Percentiles rank a stretch among this genome's conserved stretches.
These are phyloP conservation scores for Thaumetopoea pityocampa DNA, from an alignment of 1,140 invertebrate genomes.

Conservation along the genomic window DNA sequence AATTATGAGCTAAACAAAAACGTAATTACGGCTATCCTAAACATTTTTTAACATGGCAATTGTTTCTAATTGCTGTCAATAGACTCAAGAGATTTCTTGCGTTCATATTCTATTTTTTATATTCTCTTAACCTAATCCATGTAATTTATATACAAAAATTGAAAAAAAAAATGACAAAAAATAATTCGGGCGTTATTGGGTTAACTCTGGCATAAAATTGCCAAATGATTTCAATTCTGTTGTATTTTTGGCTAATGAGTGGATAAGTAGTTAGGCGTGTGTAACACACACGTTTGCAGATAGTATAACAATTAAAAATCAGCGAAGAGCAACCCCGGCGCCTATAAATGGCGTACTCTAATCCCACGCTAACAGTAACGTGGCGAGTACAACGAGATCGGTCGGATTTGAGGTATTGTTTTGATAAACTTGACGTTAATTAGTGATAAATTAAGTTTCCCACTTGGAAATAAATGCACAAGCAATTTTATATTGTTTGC, in stretches of 20 bases:
- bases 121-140: too few relatives aligned
- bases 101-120: too few relatives aligned
- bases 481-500: too few relatives aligned
- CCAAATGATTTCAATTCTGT: constrained; percentile 35
- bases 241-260: constrained; percentile 32
- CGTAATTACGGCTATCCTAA: too few relatives aligned
- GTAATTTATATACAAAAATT: too few relatives aligned
- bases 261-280: constrained; percentile 43
- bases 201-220: constrained; percentile 45
- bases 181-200: too few relatives aligned
- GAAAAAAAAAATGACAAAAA: too few relatives aligned
- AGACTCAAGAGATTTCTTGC: too few relatives aligned
- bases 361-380: constrained; percentile 55
- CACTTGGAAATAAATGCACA: too few relatives aligned
- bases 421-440: constrained; percentile 18
- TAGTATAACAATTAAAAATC: constrained; percentile 61
- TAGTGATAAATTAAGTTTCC: neutral
- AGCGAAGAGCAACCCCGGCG: constrained; percentile 65
- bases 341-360: constrained; percentile 49
- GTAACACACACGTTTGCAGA: constrained; percentile 51
- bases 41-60: too few relatives aligned
- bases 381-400: constrained; percentile 43
- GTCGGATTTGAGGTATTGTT: constrained; percentile 31
- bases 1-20: too few relatives aligned
- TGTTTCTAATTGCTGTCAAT: too few relatives aligned